Percentiles rank a stretch among this genome's conserved stretches.
These are phyloP conservation scores for Cyprinodon tularosa DNA, from an alignment of 2,113 vertebrate genomes.

Conservation along the genomic window DNA sequence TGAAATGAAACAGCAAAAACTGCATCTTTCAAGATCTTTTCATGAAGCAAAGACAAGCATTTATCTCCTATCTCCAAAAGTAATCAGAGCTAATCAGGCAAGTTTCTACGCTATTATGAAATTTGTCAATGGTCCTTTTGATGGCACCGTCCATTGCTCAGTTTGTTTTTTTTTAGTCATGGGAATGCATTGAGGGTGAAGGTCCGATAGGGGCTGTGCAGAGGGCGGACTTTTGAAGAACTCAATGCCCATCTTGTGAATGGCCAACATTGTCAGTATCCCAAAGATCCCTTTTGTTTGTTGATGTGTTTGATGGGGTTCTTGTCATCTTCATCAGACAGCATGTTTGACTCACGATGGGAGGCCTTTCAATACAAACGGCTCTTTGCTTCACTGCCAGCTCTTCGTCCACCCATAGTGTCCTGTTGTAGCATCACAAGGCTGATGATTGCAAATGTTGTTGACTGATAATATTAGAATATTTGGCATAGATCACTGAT, in stretches of 20 bases:
- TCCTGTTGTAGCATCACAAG: constrained; percentile 11
- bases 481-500: not conserved
- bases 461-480: not conserved
- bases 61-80: constrained; percentile 4
- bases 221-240: constrained; percentile 59
- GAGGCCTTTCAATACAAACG: constrained; percentile 59
- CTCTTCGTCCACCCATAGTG: constrained; percentile 34
- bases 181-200: constrained; percentile 58
- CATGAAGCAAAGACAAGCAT: not conserved
- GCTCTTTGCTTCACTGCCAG: constrained; percentile 60
- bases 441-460: constrained; percentile 20
- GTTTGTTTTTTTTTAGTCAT: constrained; percentile 67
- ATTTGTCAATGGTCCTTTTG: constrained; percentile 38
- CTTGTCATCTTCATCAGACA: constrained; percentile 72
- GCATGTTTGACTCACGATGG: constrained; percentile 68
- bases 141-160: constrained; percentile 52
- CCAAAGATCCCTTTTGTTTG: constrained; percentile 75
- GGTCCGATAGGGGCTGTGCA: constrained; percentile 37
- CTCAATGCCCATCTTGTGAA: constrained; percentile 65
- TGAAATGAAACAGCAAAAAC: constrained; percentile 69
- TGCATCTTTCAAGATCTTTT: constrained; percentile 31
- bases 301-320: constrained; percentile 65
- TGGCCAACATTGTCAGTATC: constrained; percentile 75
- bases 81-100: constrained; percentile 50
- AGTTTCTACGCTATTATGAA: not conserved